Conservation (phyloP, 1,140 invertebrate genomes). For the Trichomalopsis sarcophagae region DNA sequence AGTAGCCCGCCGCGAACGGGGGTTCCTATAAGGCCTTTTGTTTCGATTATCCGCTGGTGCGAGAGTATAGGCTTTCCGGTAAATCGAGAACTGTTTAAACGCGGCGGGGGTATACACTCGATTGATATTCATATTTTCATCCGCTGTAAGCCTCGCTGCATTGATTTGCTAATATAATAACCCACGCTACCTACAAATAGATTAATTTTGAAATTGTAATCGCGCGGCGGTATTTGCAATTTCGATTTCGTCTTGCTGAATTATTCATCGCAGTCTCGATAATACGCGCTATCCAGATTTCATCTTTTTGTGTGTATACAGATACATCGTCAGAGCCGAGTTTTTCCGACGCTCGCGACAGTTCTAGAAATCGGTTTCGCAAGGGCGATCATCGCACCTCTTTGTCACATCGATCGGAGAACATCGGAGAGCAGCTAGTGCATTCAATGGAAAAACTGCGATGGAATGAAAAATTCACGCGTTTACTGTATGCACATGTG, state of each 20-base stretch:
- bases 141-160: background rate
- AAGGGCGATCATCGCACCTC: background rate
- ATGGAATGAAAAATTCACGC: conserved; percentile 1
- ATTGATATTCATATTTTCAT: background rate
- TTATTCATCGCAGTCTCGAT: too few species aligned
- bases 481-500: background rate
- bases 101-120: background rate
- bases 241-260: background rate
- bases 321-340: background rate
- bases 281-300: too few species aligned
- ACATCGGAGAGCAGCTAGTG: background rate
- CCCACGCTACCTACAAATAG: background rate
- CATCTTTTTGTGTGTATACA: too few species aligned
- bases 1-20: background rate
- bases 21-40: conserved; percentile 1
- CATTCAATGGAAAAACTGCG: background rate
- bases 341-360: background rate
- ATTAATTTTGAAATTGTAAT: conserved; percentile 13
- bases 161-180: conserved; percentile 1
- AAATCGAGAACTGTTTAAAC: background rate
- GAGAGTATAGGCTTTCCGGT: background rate
- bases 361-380: background rate
- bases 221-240: background rate
- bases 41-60: background rate
- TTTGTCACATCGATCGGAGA: background rate